Evolutionary conservation across 2,888 invertebrate genomes (phyloP).

Genomic region (Cephus sareptanus): DNA sequence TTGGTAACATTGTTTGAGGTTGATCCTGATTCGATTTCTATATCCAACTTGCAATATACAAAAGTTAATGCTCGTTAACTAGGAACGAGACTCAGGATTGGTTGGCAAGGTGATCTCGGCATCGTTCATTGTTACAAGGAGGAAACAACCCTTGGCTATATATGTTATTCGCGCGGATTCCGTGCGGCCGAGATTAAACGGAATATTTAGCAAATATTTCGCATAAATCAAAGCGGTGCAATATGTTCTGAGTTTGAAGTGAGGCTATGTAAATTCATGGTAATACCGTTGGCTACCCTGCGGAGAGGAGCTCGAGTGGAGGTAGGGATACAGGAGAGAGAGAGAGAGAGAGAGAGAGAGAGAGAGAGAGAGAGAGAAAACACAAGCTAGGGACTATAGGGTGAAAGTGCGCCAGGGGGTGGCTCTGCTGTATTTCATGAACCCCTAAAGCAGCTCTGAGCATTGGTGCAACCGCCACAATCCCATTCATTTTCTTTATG

Average conservation of each 20-base stretch:
- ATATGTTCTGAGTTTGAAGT: slow-evolving; percentile 58
- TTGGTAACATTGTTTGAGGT: not conserved
- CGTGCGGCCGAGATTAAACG: slow-evolving; percentile 56
- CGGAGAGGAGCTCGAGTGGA: slow-evolving; percentile 40
- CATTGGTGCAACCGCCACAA: slow-evolving; percentile 55
- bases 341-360: slow-evolving; percentile 23
- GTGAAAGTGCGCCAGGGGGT: slow-evolving; percentile 29
- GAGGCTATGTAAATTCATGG: slow-evolving; percentile 63
- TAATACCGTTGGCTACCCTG: slow-evolving; percentile 57
- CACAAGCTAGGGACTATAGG: slow-evolving; percentile 18
- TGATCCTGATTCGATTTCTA: not conserved
- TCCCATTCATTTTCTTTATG: slow-evolving; percentile 63
- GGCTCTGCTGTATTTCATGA: slow-evolving; percentile 57
- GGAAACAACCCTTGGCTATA: not conserved
- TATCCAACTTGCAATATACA: not conserved
- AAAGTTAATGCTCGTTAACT: not conserved
- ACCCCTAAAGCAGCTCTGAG: slow-evolving; percentile 53
- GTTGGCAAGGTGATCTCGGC: not conserved
- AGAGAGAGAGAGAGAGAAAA: slow-evolving; percentile 8
- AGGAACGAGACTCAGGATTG: not conserved
- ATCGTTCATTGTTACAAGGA: not conserved
- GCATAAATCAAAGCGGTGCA: slow-evolving; percentile 63
- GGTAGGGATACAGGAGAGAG: slow-evolving; percentile 19
- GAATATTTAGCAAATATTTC: slow-evolving; percentile 64
- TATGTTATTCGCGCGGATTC: slow-evolving; percentile 35